These are phyloP conservation scores for Rhizomys pruinosus DNA, from an alignment of 2,113 vertebrate genomes.

Conservation along the genomic window DNA sequence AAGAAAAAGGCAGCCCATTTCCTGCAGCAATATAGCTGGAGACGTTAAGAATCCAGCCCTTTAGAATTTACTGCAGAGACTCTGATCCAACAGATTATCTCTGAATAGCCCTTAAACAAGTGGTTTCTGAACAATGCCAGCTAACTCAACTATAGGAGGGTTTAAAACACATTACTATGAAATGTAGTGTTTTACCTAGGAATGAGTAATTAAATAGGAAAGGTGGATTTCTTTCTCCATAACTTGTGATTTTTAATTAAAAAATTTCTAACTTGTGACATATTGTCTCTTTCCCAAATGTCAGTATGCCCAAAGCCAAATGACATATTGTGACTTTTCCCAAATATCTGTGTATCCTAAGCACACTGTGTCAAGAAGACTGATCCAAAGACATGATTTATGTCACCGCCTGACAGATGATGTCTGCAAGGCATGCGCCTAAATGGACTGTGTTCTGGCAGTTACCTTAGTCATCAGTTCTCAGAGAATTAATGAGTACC, in stretches of 20 bases:
- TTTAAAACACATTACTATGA: background rate
- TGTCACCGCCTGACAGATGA: constrained; percentile 48
- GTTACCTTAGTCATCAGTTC: constrained; percentile 73
- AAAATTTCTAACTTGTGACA: constrained; percentile 39
- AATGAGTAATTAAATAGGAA: constrained; percentile 18
- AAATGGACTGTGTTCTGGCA: constrained; percentile 46
- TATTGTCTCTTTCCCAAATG: constrained; percentile 43
- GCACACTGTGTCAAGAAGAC: background rate
- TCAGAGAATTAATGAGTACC: constrained; percentile 72
- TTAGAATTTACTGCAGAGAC: background rate
- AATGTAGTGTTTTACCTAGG: constrained; percentile 6
- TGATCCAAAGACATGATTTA: constrained; percentile 62
- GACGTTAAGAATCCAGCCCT: background rate
- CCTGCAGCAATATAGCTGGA: background rate
- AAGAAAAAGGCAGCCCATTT: background rate
- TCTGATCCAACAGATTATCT: background rate
- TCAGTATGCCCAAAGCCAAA: constrained; percentile 24
- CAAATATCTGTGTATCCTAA: constrained; percentile 66
- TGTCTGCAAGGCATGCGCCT: constrained; percentile 46
- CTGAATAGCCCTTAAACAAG: background rate
- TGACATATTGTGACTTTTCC: constrained; percentile 61
- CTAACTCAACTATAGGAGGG: background rate
- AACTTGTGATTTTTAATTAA: constrained; percentile 55
- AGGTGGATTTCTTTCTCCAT: background rate
- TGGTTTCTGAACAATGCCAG: background rate